Base-by-base conservation (phyloP, 2,113 vertebrate species). In the Heloderma charlesbogerti region DNA sequence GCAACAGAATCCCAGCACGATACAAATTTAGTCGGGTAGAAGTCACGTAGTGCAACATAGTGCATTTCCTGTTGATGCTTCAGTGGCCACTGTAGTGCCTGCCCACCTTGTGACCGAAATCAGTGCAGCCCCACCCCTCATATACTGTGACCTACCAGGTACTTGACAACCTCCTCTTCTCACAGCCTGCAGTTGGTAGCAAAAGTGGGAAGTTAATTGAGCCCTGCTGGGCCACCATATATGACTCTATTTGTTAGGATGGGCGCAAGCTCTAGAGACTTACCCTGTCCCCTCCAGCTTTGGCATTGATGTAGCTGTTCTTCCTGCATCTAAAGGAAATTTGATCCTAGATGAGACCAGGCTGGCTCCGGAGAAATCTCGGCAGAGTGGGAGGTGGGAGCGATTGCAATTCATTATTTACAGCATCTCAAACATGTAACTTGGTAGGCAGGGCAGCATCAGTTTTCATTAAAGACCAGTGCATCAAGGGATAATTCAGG, bases 321-420 rank as follows among this genome's bases (percentile, higher is more conserved):
- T 18, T 22, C 15, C 29, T 16, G 27, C 18, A 29, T 77, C 40
- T 25, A 45, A 84, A 84, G 1, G 16, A 15, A 77, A 8, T 51
- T 84, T 31, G 82, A 45, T 6, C 2, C 0, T 0, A 45, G 7
- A 34, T 83, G 71, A 3, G 40, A 66, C 37, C 6, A 88, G 43
- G 20, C 22, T 27, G 45, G 6, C 22, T 4, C 8, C 12, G 51
- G 67, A 2, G 0, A 25, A 89, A 13, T 6, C 40, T 34, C 0
- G 4, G 6, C 8, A 71, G 78, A 0, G 0, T 6, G 81, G 25
- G 3, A 43, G 0, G 0, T 81, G 29, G 37, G 43, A 66, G 9
- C 37, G 51, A 0, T 1, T 29, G 1, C 29, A 3, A 51, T 81
- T 37, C 25, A 29, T 82, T 75, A 72, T 81, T 74, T 71, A 18